A percentile compares a stretch with the other conserved stretches of the same genome.
phyloP scores from a whole-genome alignment of 2,888 invertebrate species.

The Plagodis dolabraria region DNA sequence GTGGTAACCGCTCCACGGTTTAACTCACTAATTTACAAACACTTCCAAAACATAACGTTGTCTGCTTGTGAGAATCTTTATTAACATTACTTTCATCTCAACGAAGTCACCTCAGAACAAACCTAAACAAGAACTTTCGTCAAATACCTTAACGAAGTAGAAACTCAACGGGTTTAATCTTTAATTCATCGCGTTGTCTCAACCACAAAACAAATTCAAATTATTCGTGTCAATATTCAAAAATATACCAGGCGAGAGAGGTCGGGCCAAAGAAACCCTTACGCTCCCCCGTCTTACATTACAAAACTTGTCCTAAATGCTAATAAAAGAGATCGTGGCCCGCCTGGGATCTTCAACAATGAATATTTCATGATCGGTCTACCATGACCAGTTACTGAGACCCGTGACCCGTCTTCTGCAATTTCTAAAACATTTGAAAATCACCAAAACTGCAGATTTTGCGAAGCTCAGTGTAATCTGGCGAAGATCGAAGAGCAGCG shows the following conservation, averaged over 20 bases:
- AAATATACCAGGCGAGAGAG: conserved; percentile 44
- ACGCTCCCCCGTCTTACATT: conserved; percentile 54
- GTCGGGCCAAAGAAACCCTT: conserved; percentile 54
- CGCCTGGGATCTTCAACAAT: conserved; percentile 56
- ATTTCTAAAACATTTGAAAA: conserved; percentile 28
- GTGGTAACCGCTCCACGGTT: too few relatives aligned
- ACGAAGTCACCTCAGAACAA: conserved; percentile 17
- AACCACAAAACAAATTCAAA: conserved; percentile 47
- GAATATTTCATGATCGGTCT: conserved; percentile 72
- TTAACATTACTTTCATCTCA: conserved; percentile 21
- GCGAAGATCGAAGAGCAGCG: conserved; percentile 50
- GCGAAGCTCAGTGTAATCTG: conserved; percentile 47
- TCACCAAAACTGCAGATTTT: conserved; percentile 33
- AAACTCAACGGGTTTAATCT: conserved; percentile 32
- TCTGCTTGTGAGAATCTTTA: neutral
- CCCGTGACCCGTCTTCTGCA: conserved; percentile 36
- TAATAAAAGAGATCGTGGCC: conserved; percentile 68
- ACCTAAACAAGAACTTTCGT: conserved; percentile 15
- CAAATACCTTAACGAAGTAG: conserved; percentile 30
- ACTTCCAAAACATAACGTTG: too few relatives aligned
- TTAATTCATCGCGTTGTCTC: conserved; percentile 38
- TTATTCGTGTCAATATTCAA: conserved; percentile 53
- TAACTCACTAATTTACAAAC: too few relatives aligned
- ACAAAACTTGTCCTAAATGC: conserved; percentile 74
- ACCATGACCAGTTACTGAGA: conserved; percentile 52